Percentiles rank a stretch among this genome's conserved stretches.
These are phyloP conservation scores for Ctenomys sociabilis DNA, from an alignment of 2,113 vertebrate genomes.

Conservation along the genomic window DNA sequence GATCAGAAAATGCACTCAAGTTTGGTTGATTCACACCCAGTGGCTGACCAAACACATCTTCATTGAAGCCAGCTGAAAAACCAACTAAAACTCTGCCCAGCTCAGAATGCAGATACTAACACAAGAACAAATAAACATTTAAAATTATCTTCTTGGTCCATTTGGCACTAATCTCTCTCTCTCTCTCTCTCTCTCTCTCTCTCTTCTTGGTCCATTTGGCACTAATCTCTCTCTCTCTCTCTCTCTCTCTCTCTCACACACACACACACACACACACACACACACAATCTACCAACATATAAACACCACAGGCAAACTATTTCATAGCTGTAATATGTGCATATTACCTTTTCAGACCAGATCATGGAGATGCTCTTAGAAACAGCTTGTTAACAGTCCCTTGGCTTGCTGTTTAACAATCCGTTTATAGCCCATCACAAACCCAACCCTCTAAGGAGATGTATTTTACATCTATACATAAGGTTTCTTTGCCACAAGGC, in stretches of 20 bases:
- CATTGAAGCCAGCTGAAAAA: slow-evolving; percentile 1
- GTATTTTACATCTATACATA: slow-evolving; percentile 65
- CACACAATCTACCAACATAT: slow-evolving; percentile 6
- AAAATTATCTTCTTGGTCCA: slow-evolving; percentile 34
- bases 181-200: not conserved
- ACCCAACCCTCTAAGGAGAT: slow-evolving; percentile 67
- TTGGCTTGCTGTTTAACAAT: slow-evolving; percentile 66
- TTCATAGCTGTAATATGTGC: slow-evolving; percentile 21
- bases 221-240: not conserved
- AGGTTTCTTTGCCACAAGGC: slow-evolving; percentile 49
- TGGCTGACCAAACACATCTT: slow-evolving; percentile 44
- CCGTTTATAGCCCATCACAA: slow-evolving; percentile 73
- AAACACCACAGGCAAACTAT: slow-evolving; percentile 56
- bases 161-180: not conserved
- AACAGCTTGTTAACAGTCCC: slow-evolving; percentile 74
- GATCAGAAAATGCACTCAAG: slow-evolving; percentile 1
- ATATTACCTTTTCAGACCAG: slow-evolving; percentile 67
- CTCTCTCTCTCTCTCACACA: not conserved
- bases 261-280: not conserved
- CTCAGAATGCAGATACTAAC: not conserved
- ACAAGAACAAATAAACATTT: not conserved
- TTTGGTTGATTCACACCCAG: not conserved
- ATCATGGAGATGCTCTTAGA: slow-evolving; percentile 58
- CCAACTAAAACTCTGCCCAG: slow-evolving; percentile 9
- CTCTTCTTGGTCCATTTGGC: slow-evolving; percentile 9